Evolutionary conservation across 2,113 vertebrate genomes (phyloP).

Genomic region (Mobula birostris): DNA sequence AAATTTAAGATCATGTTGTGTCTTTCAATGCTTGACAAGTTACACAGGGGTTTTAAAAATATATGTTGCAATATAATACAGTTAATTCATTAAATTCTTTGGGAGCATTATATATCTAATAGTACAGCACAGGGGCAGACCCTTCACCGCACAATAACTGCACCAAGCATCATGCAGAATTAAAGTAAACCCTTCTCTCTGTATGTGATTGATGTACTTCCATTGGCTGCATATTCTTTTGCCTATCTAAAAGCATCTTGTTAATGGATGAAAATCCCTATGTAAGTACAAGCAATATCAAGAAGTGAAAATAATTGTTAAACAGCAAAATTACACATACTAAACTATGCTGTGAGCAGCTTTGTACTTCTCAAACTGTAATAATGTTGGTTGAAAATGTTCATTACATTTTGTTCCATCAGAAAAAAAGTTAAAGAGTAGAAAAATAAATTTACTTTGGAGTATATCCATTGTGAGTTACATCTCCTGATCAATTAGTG

Average conservation of each 20-base stretch:
- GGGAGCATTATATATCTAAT: too few species aligned
- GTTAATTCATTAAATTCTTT: neutral
- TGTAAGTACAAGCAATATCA: neutral
- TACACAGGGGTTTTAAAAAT: neutral
- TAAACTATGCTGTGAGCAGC: neutral
- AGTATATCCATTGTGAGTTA: neutral
- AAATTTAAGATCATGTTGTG: neutral
- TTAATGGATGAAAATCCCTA: neutral
- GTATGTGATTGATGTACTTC: too few species aligned
- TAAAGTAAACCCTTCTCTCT: too few species aligned
- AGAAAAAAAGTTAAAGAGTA: neutral
- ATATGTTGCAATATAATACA: neutral
- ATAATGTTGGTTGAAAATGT: neutral
- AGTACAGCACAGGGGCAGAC: too few species aligned
- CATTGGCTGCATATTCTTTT: too few species aligned
- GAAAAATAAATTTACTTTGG: neutral
- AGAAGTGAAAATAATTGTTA: neutral
- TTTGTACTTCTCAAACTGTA: neutral
- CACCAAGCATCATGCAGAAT: too few species aligned
- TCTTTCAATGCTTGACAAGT: neutral
- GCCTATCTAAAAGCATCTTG: too few species aligned
- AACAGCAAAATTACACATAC: neutral
- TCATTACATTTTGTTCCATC: neutral
- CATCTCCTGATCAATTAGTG: neutral
- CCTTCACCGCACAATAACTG: too few species aligned